phyloP scores from a whole-genome alignment of 2,113 vertebrate species.

The Mastomys coucha region DNA sequence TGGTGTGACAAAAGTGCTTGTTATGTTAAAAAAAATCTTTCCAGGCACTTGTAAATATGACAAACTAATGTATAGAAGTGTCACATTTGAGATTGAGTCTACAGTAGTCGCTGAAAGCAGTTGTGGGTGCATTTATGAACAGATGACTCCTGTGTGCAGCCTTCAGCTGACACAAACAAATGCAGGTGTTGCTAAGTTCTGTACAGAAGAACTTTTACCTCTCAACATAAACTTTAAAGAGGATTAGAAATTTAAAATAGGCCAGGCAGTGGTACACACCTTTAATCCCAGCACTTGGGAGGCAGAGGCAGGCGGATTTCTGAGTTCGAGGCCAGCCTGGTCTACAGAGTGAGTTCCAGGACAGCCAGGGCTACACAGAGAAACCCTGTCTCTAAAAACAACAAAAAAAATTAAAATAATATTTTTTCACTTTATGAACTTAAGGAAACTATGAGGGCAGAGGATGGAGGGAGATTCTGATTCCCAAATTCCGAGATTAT shows the following conservation, averaged over 20 bases:
- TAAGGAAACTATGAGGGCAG: neutral
- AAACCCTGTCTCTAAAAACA: too few species aligned
- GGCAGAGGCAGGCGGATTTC: too few species aligned
- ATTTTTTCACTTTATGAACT: neutral
- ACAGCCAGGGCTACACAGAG: too few species aligned
- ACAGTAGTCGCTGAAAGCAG: neutral
- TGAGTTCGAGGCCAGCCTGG: too few species aligned
- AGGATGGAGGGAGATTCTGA: neutral
- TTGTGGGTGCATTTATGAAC: neutral
- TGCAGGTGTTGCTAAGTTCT: neutral
- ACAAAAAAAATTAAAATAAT: neutral
- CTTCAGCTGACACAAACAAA: neutral
- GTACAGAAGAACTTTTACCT: neutral
- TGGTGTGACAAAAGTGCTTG: neutral
- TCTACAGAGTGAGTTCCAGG: too few species aligned
- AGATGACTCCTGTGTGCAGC: neutral
- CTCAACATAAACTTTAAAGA: neutral
- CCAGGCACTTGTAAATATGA: neutral
- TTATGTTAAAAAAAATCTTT: neutral
- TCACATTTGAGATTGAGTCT: neutral
- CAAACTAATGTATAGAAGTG: neutral
- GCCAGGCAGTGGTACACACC: too few species aligned
- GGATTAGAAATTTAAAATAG: neutral
- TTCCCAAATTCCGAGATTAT: neutral
- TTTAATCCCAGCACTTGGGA: too few species aligned